Conservation (phyloP, 2,888 invertebrate genomes). For the Drosophila antonietae region DNA sequence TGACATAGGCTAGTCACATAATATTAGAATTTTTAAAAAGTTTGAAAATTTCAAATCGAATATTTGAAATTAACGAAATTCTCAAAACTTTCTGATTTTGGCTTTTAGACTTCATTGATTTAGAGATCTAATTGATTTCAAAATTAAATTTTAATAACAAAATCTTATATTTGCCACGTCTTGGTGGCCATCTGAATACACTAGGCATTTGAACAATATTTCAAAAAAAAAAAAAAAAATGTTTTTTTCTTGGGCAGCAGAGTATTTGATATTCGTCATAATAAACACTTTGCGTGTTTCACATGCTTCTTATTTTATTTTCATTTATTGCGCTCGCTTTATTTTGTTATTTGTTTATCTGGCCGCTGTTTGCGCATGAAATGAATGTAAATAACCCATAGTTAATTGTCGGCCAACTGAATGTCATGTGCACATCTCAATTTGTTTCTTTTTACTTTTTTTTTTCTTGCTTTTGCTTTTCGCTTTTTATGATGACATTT, state of each 20-base stretch:
- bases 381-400: constrained; percentile 56
- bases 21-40: too few relatives aligned
- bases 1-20: too few relatives aligned
- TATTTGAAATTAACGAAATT: too few relatives aligned
- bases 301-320: neutral
- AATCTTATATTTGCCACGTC: too few relatives aligned
- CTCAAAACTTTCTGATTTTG: too few relatives aligned
- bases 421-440: constrained; percentile 33
- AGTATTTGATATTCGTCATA: neutral
- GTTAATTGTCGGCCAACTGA: constrained; percentile 38
- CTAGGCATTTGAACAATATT: too few relatives aligned
- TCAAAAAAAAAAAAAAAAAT: too few relatives aligned
- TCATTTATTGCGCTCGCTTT: constrained; percentile 24
- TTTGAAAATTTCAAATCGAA: too few relatives aligned
- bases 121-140: too few relatives aligned
- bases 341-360: constrained; percentile 44
- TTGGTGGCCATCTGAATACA: too few relatives aligned
- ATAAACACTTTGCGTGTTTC: neutral
- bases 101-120: too few relatives aligned
- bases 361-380: constrained; percentile 46
- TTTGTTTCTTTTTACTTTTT: neutral
- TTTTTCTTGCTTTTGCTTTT: neutral
- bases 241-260: neutral
- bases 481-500: constrained; percentile 36
- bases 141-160: too few relatives aligned